These are phyloP conservation scores for Diachasmimorpha longicaudata DNA, from an alignment of 1,140 invertebrate genomes.

Conservation along the genomic window DNA sequence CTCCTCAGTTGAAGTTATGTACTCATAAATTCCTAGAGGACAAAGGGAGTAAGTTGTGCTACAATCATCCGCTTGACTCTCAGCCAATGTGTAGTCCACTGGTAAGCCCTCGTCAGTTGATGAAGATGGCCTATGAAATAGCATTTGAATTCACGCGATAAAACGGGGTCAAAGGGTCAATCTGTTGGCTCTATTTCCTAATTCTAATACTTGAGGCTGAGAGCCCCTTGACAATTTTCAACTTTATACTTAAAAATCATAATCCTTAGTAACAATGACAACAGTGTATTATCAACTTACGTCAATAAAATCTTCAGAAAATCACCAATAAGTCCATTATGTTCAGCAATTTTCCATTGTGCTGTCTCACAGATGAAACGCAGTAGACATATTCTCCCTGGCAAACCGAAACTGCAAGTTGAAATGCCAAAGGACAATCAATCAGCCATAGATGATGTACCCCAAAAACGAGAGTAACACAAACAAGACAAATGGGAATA, in stretches of 20 bases:
- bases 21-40: conserved; percentile 51
- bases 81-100: conserved; percentile 37
- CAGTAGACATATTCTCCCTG: conserved; percentile 46
- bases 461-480: conserved; percentile 24
- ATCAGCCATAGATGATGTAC: conserved; percentile 24
- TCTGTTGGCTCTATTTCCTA: no score
- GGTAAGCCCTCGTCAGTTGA: conserved; percentile 38
- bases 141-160: conserved; percentile 15
- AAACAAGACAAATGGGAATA: conserved; percentile 31
- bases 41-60: conserved; percentile 41
- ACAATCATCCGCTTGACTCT: conserved; percentile 39
- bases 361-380: conserved; percentile 50
- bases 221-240: no score
- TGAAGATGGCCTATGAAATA: conserved; percentile 45
- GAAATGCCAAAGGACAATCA: conserved; percentile 31
- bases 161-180: neutral
- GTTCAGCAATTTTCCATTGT: conserved; percentile 32
- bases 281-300: conserved; percentile 35
- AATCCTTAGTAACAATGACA: neutral
- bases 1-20: conserved; percentile 37
- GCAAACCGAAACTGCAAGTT: conserved; percentile 44
- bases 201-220: no score
- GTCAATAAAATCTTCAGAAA: conserved; percentile 48
- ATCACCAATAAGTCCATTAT: conserved; percentile 51
- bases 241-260: no score